These are phyloP conservation scores for Lasioglossum leucozonium DNA, from an alignment of 2,888 invertebrate genomes.

Conservation along the genomic window DNA sequence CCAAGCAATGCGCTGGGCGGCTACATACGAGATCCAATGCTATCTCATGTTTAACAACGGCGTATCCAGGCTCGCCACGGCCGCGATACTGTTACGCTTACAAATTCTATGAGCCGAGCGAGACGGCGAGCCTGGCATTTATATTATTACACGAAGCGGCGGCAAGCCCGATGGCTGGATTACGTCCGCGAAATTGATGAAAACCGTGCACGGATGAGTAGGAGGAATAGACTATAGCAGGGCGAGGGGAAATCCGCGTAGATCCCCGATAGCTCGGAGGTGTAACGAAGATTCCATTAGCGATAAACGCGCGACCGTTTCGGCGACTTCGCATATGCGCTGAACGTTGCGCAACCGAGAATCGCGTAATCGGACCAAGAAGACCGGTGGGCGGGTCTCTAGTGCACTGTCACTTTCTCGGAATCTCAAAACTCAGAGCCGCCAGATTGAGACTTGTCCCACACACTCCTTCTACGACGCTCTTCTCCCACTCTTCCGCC, in stretches of 20 bases:
- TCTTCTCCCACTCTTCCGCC: no score
- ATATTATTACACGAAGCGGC: constrained; percentile 17
- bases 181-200: not conserved
- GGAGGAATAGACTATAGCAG: not conserved
- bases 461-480: no score
- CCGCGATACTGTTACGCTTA: constrained; percentile 61
- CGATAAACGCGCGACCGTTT: not conserved
- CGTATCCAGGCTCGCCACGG: constrained; percentile 32
- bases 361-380: not conserved
- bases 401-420: not conserved
- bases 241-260: not conserved
- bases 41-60: constrained; percentile 69
- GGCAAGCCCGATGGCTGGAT: not conserved
- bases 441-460: constrained; percentile 51
- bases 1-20: constrained; percentile 55
- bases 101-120: constrained; percentile 56
- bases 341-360: not conserved
- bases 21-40: constrained; percentile 62
- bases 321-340: not conserved
- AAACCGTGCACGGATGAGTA: not conserved
- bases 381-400: constrained; percentile 3
- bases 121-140: constrained; percentile 21
- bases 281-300: not conserved
- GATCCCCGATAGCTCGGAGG: not conserved
- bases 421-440: constrained; percentile 32